phyloP scores from a whole-genome alignment of 2,888 invertebrate species.

The Erebia ligea region DNA sequence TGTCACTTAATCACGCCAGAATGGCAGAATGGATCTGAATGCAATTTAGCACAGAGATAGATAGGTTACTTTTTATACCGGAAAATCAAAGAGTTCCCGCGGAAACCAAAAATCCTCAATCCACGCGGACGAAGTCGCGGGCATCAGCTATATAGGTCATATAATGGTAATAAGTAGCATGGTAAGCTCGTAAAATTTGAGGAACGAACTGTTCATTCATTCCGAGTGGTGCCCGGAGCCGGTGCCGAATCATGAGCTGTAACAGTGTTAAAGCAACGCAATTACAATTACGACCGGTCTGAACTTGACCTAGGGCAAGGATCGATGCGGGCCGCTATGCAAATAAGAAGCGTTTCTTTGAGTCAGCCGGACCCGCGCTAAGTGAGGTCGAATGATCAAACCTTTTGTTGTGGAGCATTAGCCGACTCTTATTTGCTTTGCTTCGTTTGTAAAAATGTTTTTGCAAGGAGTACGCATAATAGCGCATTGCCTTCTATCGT shows the following conservation, averaged over 20 bases:
- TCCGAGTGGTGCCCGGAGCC: slow-evolving; percentile 29
- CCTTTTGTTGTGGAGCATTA: slow-evolving; percentile 28
- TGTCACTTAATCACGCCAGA: too few species aligned
- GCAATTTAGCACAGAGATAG: too few species aligned
- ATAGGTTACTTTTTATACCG: too few species aligned
- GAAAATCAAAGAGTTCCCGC: too few species aligned
- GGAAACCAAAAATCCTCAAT: too few species aligned
- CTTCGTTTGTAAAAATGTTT: not conserved
- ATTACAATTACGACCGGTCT: slow-evolving; percentile 68
- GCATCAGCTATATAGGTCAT: too few species aligned
- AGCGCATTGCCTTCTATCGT: too few species aligned
- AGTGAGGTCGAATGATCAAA: slow-evolving; percentile 37
- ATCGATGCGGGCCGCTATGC: slow-evolving; percentile 74
- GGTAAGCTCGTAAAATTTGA: too few species aligned
- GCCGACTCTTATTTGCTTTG: not conserved
- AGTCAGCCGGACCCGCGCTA: slow-evolving; percentile 39
- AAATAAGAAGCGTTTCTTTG: slow-evolving; percentile 73
- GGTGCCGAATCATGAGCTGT: slow-evolving; percentile 60
- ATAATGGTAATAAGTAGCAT: too few species aligned
- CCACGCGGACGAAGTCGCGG: too few species aligned
- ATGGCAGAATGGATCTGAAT: too few species aligned
- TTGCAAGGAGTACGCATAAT: not conserved
- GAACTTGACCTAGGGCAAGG: slow-evolving; percentile 79
- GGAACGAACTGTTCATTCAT: slow-evolving; percentile 35
- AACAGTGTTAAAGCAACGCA: slow-evolving; percentile 70